Percentiles rank a stretch among this genome's conserved stretches.
Evolutionary conservation across 2,797 vertebrate species (phyloP).

Genomic region (Trichosurus vulpecula): DNA sequence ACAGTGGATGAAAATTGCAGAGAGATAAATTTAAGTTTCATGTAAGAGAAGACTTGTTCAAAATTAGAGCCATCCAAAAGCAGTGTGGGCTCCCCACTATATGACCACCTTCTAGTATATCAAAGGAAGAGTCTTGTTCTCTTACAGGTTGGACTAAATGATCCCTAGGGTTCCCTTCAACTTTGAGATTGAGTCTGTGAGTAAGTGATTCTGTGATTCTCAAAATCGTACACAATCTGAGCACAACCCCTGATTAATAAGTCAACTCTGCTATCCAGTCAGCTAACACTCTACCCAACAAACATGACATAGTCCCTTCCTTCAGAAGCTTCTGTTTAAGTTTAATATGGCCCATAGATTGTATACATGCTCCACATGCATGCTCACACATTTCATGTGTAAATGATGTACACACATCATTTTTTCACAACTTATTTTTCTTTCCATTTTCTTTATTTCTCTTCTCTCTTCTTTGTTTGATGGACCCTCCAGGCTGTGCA

Average conservation of each 20-base stretch:
- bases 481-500: conserved; percentile 31
- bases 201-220: neutral
- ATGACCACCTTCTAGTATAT: neutral
- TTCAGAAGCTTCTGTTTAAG: neutral
- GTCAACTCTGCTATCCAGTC: neutral
- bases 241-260: neutral
- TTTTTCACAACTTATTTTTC: conserved; percentile 1
- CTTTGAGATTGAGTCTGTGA: neutral
- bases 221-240: neutral
- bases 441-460: conserved; percentile 22
- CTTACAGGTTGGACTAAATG: neutral
- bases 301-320: neutral
- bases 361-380: neutral
- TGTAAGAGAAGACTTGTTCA: too few relatives aligned
- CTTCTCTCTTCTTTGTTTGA: conserved; percentile 30
- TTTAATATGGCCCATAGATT: neutral
- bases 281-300: neutral
- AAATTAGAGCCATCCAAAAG: neutral
- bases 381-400: neutral
- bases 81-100: neutral
- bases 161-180: neutral
- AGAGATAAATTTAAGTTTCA: neutral
- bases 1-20: neutral
- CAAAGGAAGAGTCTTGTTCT: neutral
- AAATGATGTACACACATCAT: neutral